Evolutionary conservation across 2,888 invertebrate genomes (phyloP).

Genomic region (Linnaemya tessellans): DNA sequence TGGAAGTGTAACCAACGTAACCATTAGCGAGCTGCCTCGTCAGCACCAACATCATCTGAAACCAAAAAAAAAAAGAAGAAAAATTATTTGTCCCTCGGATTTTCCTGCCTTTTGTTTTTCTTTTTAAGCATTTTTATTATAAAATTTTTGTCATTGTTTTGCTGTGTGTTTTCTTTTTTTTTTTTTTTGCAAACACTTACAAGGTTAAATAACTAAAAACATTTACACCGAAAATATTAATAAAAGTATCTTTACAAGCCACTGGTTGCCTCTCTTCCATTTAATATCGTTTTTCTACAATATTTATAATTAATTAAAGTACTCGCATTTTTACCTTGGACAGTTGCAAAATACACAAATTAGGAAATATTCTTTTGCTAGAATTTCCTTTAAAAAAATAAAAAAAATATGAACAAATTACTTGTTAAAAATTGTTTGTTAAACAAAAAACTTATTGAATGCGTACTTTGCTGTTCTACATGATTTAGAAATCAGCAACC

Average conservation of each 20-base stretch:
- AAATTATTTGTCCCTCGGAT: constrained; percentile 7
- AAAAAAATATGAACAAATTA: neutral
- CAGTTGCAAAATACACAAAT: neutral
- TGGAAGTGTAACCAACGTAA: constrained; percentile 39
- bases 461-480: no score
- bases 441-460: neutral
- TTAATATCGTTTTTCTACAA: constrained; percentile 39
- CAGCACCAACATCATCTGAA: constrained; percentile 44
- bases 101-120: constrained; percentile 14
- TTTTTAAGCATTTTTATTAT: constrained; percentile 36
- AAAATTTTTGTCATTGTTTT: constrained; percentile 4
- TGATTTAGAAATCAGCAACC: no score
- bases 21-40: constrained; percentile 24
- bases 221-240: constrained; percentile 4
- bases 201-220: constrained; percentile 51
- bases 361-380: neutral
- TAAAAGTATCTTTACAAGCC: constrained; percentile 18
- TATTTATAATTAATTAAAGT: constrained; percentile 53
- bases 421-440: neutral
- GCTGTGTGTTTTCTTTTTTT: neutral
- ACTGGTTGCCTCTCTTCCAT: constrained; percentile 25
- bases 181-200: constrained; percentile 10
- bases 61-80: neutral
- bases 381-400: no score
- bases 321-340: neutral